Evolutionary conservation across 2,888 invertebrate genomes (phyloP).

Genomic region (Heliconius ethilla): DNA sequence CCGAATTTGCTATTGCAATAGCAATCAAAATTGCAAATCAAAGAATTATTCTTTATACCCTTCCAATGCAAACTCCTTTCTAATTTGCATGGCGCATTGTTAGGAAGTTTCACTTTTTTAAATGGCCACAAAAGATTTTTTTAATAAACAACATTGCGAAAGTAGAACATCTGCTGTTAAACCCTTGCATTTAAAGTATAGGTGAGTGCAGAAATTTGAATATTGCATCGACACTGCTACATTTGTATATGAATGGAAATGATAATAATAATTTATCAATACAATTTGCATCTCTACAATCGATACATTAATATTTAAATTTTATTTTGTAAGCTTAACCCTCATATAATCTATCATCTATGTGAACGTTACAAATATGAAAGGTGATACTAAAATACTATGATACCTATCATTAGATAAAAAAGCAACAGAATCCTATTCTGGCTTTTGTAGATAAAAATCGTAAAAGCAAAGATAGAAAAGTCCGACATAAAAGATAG

Average conservation of each 20-base stretch:
- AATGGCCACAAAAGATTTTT: constrained; percentile 81
- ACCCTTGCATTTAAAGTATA: constrained; percentile 44
- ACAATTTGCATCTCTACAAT: constrained; percentile 16
- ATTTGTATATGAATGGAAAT: constrained; percentile 23
- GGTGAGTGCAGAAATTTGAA: constrained; percentile 52
- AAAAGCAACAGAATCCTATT: no score
- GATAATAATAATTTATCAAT: constrained; percentile 37
- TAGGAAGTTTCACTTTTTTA: constrained; percentile 75
- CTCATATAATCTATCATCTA: background rate
- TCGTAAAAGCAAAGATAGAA: no score
- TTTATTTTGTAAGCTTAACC: constrained; percentile 4
- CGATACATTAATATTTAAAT: constrained; percentile 23
- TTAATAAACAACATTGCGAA: constrained; percentile 76
- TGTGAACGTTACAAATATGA: no score
- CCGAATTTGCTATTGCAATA: constrained; percentile 50
- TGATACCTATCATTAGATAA: no score
- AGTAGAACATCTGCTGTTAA: constrained; percentile 76
- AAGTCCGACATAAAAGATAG: no score
- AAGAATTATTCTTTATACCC: constrained; percentile 47
- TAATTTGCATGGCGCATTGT: constrained; percentile 81
- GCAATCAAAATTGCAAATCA: constrained; percentile 54
- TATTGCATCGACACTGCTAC: constrained; percentile 46
- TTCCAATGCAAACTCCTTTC: constrained; percentile 54
- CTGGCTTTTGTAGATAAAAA: no score
- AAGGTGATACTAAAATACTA: no score